A percentile compares a stretch with the other conserved stretches of the same genome.
Conservation (phyloP, 2,113 vertebrate genomes). For the Scomber japonicus region DNA sequence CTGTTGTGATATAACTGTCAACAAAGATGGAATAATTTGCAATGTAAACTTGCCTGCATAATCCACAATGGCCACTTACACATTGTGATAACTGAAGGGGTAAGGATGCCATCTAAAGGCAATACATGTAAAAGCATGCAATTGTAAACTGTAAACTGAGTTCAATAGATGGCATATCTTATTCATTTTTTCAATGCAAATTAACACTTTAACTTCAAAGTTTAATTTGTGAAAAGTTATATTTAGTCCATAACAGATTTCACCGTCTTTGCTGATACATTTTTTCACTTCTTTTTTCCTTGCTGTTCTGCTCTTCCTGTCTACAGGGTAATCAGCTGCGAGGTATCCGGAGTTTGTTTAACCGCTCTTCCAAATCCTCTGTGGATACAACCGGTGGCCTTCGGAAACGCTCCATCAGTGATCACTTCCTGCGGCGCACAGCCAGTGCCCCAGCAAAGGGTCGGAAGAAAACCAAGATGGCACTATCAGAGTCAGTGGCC, state of each 20-base stretch:
- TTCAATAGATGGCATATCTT: background rate
- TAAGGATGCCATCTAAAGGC: conserved; percentile 75
- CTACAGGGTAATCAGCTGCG: conserved; percentile 92
- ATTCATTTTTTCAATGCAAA: conserved; percentile 25
- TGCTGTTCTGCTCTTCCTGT: conserved; percentile 1
- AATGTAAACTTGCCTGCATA: conserved; percentile 26
- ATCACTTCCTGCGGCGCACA: conserved; percentile 93
- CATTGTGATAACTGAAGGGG: conserved; percentile 29
- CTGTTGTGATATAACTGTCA: conserved; percentile 6
- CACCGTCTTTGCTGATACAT: background rate
- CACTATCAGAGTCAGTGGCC: conserved; percentile 85
- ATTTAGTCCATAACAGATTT: conserved; percentile 8
- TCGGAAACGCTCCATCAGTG: conserved; percentile 92
- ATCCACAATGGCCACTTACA: conserved; percentile 33
- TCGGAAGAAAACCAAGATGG: conserved; percentile 95
- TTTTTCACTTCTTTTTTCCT: background rate
- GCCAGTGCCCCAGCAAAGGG: conserved; percentile 97
- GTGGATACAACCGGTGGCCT: conserved; percentile 84
- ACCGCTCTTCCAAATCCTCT: conserved; percentile 88
- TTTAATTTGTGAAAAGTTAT: background rate
- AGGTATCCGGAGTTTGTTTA: conserved; percentile 94
- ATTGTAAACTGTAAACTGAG: conserved; percentile 21
- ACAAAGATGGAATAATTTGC: conserved; percentile 15
- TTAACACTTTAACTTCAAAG: background rate
- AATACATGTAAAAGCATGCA: conserved; percentile 42